phyloP scores from a whole-genome alignment of 2,888 invertebrate genomes.

The Perizoma affinitatum region DNA sequence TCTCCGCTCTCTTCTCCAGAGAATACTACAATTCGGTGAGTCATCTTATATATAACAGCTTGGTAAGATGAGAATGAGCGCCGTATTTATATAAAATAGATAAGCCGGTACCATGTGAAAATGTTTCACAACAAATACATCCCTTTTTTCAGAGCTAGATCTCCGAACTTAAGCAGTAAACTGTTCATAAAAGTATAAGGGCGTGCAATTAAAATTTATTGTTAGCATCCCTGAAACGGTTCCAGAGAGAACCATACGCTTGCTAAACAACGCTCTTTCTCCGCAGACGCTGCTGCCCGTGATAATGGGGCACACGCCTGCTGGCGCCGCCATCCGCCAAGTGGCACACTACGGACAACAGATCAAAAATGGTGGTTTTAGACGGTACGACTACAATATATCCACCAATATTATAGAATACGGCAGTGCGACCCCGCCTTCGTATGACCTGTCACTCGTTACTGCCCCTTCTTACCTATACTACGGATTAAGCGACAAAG shows the following conservation, averaged over 20 bases:
- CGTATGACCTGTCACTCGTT: conserved; percentile 49
- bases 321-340: conserved; percentile 59
- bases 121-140: too few relatives aligned
- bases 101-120: too few relatives aligned
- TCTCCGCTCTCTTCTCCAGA: conserved; percentile 20
- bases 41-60: background rate
- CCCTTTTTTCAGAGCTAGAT: too few relatives aligned
- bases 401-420: conserved; percentile 50
- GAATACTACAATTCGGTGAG: conserved; percentile 49
- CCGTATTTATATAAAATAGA: too few relatives aligned
- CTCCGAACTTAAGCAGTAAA: too few relatives aligned
- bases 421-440: conserved; percentile 50
- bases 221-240: too few relatives aligned
- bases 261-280: background rate
- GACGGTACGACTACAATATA: conserved; percentile 49
- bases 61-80: background rate
- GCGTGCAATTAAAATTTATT: too few relatives aligned
- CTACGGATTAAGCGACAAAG: conserved; percentile 48
- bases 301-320: conserved; percentile 56
- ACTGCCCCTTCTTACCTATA: conserved; percentile 51
- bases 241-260: background rate
- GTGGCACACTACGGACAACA: conserved; percentile 58
- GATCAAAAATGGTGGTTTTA: conserved; percentile 51
- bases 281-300: conserved; percentile 60
- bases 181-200: too few relatives aligned